Evolutionary conservation across 2,113 vertebrate species (phyloP).

Genomic region (Phylloscopus trochilus): DNA sequence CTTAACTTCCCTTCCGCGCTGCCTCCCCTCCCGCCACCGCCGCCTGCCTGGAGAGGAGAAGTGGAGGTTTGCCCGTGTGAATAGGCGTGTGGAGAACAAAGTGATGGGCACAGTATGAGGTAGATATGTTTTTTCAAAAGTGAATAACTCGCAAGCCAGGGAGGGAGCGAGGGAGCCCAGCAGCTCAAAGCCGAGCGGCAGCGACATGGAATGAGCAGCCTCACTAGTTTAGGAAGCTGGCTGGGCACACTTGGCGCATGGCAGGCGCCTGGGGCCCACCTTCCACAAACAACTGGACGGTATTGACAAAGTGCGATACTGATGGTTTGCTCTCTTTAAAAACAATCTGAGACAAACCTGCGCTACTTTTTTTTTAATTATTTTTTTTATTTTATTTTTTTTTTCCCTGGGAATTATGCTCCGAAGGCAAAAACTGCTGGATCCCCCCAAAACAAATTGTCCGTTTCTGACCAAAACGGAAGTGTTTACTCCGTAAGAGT

Average conservation of each 20-base stretch:
- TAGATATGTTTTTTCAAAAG: constrained; percentile 37
- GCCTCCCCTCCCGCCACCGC: background rate
- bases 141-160: constrained; percentile 1
- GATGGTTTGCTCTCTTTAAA: background rate
- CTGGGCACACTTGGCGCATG: background rate
- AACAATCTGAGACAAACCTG: background rate
- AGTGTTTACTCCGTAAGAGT: background rate
- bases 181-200: background rate
- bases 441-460: fast-evolving
- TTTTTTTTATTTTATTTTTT: background rate
- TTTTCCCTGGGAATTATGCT: background rate
- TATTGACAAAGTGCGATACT: background rate
- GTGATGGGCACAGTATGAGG: constrained; percentile 53
- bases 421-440: background rate
- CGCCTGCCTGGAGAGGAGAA: background rate
- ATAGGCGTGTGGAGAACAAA: constrained; percentile 41
- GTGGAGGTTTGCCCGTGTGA: background rate
- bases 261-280: background rate
- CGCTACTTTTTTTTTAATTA: fast-evolving
- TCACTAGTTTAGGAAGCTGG: background rate
- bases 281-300: background rate
- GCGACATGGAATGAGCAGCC: background rate
- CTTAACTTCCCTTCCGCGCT: background rate
- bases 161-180: background rate
- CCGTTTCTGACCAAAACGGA: background rate